phyloP scores from a whole-genome alignment of 2,113 vertebrate genomes.

The Mormyrus lacerda region DNA sequence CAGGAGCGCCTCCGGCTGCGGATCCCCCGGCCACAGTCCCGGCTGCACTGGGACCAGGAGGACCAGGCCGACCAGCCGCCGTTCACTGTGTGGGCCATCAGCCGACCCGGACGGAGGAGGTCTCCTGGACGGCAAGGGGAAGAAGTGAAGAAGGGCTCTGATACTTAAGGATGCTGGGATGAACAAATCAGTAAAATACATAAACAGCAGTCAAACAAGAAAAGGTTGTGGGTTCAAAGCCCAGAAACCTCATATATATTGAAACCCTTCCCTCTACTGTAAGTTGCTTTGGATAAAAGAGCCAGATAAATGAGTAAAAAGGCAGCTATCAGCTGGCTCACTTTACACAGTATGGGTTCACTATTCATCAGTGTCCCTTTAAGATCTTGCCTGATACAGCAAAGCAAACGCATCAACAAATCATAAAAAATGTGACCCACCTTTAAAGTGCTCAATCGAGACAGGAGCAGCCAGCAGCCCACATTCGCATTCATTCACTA shows the following conservation, averaged over 20 bases:
- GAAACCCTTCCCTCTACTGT: background rate
- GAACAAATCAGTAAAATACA: background rate
- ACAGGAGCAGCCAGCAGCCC: background rate
- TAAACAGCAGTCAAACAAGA: background rate
- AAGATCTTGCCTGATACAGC: background rate
- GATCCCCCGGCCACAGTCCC: slow-evolving; percentile 87
- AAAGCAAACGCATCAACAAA: background rate
- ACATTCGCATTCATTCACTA: background rate
- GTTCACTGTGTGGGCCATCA: slow-evolving; percentile 75
- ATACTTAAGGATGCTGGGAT: background rate
- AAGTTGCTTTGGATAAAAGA: background rate
- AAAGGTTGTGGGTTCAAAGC: background rate
- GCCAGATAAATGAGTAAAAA: background rate
- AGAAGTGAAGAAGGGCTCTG: background rate
- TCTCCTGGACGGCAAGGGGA: slow-evolving; percentile 58
- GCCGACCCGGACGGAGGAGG: slow-evolving; percentile 77
- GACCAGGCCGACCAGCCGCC: slow-evolving; percentile 90
- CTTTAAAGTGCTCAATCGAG: background rate
- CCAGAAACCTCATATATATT: background rate
- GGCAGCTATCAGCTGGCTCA: background rate
- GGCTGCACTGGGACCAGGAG: slow-evolving; percentile 88
- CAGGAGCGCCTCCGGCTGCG: slow-evolving; percentile 84
- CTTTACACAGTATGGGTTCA: background rate
- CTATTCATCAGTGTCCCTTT: background rate
- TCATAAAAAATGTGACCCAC: background rate